phyloP scores from a whole-genome alignment of 1,140 invertebrate species.

The Cotesia glomerata region DNA sequence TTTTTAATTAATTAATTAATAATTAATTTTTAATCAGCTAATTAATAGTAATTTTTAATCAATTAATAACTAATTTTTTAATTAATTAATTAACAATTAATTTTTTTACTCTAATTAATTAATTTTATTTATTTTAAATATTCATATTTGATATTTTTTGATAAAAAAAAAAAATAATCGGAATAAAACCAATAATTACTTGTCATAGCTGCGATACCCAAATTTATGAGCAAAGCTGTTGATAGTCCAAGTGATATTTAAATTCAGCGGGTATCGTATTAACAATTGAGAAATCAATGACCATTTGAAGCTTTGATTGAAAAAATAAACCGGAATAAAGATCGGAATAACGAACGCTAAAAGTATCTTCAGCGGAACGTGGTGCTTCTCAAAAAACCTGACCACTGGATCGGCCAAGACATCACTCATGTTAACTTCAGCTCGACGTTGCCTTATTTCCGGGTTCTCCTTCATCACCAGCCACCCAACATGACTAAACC shows the following conservation, averaged over 20 bases:
- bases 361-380: background rate
- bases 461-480: background rate
- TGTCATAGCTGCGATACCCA: background rate
- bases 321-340: background rate
- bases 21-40: no score
- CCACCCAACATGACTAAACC: slow-evolving; percentile 3
- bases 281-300: background rate
- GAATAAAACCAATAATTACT: background rate
- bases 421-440: background rate
- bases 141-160: no score
- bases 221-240: background rate
- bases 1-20: no score
- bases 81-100: no score
- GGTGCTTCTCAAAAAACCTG: background rate
- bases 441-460: background rate
- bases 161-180: background rate
- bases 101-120: no score
- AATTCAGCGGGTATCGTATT: background rate
- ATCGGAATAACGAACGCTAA: background rate
- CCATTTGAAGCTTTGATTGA: background rate
- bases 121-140: no score
- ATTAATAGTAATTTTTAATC: no score
- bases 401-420: background rate
- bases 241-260: background rate
- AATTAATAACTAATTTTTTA: no score